These are phyloP conservation scores for Phallusia fumigata DNA, from an alignment of 23 tunicate species.

Conservation along the genomic window DNA sequence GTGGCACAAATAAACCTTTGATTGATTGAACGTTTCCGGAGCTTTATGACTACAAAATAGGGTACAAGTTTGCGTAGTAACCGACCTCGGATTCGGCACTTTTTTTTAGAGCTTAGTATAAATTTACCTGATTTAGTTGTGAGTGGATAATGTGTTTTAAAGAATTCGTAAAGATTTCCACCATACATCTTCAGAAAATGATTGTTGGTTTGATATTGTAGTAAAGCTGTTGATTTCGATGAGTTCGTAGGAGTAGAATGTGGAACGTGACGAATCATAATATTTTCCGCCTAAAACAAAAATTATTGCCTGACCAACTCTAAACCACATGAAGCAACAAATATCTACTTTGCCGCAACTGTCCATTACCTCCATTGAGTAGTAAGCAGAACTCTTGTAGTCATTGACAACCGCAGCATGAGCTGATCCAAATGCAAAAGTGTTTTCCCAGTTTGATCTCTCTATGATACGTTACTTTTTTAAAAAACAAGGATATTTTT, in stretches of 20 bases:
- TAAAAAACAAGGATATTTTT: too few relatives aligned
- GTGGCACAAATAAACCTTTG: too few relatives aligned
- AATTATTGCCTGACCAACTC: neutral
- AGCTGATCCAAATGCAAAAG: neutral
- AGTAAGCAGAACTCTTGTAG: conserved; percentile 3
- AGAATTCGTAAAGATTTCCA: neutral
- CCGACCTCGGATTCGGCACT: too few relatives aligned
- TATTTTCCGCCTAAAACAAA: neutral
- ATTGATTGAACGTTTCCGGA: neutral
- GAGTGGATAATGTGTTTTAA: neutral
- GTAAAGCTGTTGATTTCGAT: neutral
- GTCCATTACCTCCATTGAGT: neutral
- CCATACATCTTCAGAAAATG: neutral
- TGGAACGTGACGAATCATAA: neutral
- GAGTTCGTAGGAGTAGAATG: neutral
- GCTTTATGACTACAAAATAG: too few relatives aligned
- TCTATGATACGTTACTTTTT: neutral
- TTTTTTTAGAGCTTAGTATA: neutral
- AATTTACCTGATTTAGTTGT: neutral
- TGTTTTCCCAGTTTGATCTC: neutral
- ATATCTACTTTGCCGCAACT: too few relatives aligned
- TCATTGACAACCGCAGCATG: neutral
- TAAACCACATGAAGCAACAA: too few relatives aligned
- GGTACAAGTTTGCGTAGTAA: too few relatives aligned
- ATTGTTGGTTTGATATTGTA: neutral